Evolutionary conservation across 2,797 vertebrate genomes (phyloP).

Genomic region (Alca torda): DNA sequence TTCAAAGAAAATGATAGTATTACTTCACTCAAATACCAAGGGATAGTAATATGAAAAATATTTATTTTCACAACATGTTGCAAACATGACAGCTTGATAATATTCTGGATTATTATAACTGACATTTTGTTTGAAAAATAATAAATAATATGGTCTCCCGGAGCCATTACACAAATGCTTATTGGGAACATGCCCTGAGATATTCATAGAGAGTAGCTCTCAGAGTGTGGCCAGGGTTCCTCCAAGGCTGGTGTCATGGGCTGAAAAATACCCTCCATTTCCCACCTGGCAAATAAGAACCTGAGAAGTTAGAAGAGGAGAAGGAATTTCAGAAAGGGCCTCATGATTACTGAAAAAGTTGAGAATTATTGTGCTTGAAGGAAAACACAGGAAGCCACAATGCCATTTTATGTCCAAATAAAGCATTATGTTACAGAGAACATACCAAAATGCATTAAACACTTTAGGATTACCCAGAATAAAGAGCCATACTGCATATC

Average conservation of each 20-base stretch:
- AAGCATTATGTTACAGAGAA: neutral
- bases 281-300: neutral
- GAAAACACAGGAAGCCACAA: neutral
- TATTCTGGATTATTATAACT: neutral
- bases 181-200: neutral
- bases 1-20: neutral
- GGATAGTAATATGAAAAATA: neutral
- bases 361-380: neutral
- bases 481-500: neutral
- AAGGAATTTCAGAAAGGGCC: neutral
- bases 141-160: neutral
- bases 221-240: neutral
- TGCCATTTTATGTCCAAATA: neutral
- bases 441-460: neutral
- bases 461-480: neutral
- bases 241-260: neutral
- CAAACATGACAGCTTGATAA: slow-evolving; percentile 1
- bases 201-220: neutral
- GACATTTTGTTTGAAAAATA: slow-evolving; percentile 21
- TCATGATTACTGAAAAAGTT: neutral
- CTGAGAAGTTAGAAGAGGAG: neutral
- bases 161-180: neutral
- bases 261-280: neutral
- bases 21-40: neutral
- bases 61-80: neutral